phyloP scores from a whole-genome alignment of 2,797 vertebrate species.

The Xiphorhynchus erythropygius region DNA sequence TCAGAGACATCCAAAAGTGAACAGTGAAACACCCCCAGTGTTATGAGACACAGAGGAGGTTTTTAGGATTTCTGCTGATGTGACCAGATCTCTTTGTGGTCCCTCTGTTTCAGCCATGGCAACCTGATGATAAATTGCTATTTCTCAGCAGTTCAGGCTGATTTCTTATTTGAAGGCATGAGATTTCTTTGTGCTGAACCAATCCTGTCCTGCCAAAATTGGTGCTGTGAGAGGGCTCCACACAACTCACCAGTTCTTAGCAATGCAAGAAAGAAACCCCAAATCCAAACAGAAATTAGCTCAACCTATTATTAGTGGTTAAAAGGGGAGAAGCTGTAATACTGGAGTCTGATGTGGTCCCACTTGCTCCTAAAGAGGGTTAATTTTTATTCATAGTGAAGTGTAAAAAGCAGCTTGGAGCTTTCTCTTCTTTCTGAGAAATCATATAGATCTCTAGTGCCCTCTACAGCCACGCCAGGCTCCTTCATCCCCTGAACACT shows the following conservation, averaged over 20 bases:
- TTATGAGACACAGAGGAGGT: accelerated
- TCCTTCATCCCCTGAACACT: background rate
- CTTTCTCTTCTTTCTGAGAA: background rate
- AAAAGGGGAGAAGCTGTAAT: conserved; percentile 49
- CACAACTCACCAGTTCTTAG: background rate
- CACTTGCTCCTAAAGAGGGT: conserved; percentile 29
- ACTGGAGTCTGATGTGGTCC: conserved; percentile 36
- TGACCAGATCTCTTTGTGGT: background rate
- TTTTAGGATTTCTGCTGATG: background rate
- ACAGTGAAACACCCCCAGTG: background rate
- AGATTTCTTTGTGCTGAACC: background rate
- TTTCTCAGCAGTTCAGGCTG: background rate
- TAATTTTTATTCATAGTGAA: background rate
- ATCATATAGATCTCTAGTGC: conserved; percentile 62
- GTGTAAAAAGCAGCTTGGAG: background rate
- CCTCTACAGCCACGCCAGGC: conserved; percentile 48
- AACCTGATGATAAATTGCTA: background rate
- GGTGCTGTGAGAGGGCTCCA: background rate
- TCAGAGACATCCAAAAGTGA: background rate
- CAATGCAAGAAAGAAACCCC: conserved; percentile 40
- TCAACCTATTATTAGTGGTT: conserved; percentile 43
- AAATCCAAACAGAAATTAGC: conserved; percentile 43
- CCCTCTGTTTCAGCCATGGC: background rate
- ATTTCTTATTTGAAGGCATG: background rate
- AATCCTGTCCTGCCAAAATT: background rate